Percentiles rank a stretch among this genome's conserved stretches.
These are phyloP conservation scores for Acanthoscelides obtectus DNA, from an alignment of 2,888 invertebrate species.

Conservation along the genomic window DNA sequence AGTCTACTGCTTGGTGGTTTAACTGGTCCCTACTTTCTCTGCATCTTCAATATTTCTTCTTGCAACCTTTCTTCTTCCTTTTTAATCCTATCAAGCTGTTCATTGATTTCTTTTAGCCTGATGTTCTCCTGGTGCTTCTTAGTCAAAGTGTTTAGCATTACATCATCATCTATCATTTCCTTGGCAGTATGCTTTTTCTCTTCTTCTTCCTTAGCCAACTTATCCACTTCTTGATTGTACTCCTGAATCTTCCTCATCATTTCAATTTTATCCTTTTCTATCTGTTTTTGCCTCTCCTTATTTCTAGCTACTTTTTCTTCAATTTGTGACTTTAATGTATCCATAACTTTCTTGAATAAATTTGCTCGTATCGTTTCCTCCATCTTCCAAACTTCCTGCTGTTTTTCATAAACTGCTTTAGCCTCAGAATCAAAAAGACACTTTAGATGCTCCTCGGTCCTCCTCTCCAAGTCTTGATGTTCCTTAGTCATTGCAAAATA, in stretches of 20 bases:
- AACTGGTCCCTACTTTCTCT: slow-evolving; percentile 38
- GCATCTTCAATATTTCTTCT: slow-evolving; percentile 52
- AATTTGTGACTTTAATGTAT: slow-evolving; percentile 50
- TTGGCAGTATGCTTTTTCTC: slow-evolving; percentile 46
- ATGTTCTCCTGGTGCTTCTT: slow-evolving; percentile 43
- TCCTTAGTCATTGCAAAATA: slow-evolving; percentile 39
- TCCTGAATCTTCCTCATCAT: slow-evolving; percentile 53
- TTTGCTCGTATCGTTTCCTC: slow-evolving; percentile 44
- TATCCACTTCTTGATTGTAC: slow-evolving; percentile 50
- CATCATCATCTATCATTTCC: slow-evolving; percentile 40
- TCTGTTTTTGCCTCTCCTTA: slow-evolving; percentile 47
- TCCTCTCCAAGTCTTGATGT: slow-evolving; percentile 45
- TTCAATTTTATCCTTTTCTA: slow-evolving; percentile 53
- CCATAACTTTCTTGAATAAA: slow-evolving; percentile 45
- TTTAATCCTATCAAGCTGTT: slow-evolving; percentile 40
- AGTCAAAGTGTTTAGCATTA: slow-evolving; percentile 41
- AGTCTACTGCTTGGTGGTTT: slow-evolving; percentile 42
- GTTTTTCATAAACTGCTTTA: slow-evolving; percentile 45
- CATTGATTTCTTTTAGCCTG: slow-evolving; percentile 45
- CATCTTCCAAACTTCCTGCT: slow-evolving; percentile 47
- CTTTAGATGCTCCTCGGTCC: slow-evolving; percentile 46
- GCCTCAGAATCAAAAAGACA: slow-evolving; percentile 55
- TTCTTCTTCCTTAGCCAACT: slow-evolving; percentile 47
- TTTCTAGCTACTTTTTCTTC: slow-evolving; percentile 51
- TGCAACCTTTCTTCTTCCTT: slow-evolving; percentile 51